These are phyloP conservation scores for Palythoa grandis DNA, from an alignment of 92 coral and sea anemone species.

Conservation along the genomic window DNA sequence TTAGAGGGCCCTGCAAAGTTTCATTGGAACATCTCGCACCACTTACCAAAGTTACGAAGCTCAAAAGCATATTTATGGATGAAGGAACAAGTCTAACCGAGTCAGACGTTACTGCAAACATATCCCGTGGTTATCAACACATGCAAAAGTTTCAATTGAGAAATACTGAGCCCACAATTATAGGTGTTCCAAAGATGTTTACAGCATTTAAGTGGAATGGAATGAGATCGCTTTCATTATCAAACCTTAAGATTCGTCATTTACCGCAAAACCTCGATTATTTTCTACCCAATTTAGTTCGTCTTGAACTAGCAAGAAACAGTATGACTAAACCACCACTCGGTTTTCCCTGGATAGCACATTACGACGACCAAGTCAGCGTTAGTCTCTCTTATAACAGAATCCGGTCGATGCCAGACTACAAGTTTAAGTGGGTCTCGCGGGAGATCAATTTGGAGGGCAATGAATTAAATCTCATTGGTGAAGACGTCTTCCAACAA, in stretches of 20 bases:
- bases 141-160: background rate
- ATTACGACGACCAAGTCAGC: background rate
- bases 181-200: slow-evolving; percentile 24
- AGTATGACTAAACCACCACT: background rate
- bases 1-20: background rate
- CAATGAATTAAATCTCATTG: background rate
- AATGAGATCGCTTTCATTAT: background rate
- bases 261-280: background rate
- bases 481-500: background rate
- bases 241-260: background rate
- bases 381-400: background rate
- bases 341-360: background rate
- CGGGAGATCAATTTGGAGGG: slow-evolving; percentile 8
- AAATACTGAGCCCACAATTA: background rate
- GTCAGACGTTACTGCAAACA: background rate
- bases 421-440: slow-evolving; percentile 1
- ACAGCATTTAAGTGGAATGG: slow-evolving; percentile 26
- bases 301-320: background rate
- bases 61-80: background rate
- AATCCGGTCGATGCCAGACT: slow-evolving; percentile 6
- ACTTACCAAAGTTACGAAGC: background rate
- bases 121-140: background rate
- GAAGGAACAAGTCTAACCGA: background rate
- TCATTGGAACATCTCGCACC: background rate
- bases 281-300: slow-evolving; percentile 4